phyloP scores from a whole-genome alignment of 2,888 invertebrate species.

The Theretra japonica region DNA sequence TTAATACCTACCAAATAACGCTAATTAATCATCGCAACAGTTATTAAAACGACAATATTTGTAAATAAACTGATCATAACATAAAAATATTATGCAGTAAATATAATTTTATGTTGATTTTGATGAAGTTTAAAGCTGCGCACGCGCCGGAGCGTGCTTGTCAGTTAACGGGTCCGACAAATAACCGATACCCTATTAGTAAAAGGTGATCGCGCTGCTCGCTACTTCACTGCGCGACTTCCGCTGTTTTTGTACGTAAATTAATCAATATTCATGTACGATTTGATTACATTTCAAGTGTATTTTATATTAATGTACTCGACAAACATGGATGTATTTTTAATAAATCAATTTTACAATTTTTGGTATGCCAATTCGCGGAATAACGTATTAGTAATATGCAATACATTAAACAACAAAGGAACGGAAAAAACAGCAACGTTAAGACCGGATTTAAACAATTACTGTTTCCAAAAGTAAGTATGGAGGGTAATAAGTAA shows the following conservation, averaged over 20 bases:
- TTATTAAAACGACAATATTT: background rate
- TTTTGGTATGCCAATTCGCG: no score
- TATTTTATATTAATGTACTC: no score
- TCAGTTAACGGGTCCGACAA: slow-evolving; percentile 12
- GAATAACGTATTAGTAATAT: background rate
- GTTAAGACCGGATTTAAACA: background rate
- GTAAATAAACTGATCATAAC: background rate
- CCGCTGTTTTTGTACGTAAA: slow-evolving; percentile 16
- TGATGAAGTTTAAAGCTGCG: slow-evolving; percentile 3
- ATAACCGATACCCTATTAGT: slow-evolving; percentile 21
- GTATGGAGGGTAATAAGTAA: slow-evolving; percentile 21
- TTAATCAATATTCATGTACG: background rate
- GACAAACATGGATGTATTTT: no score
- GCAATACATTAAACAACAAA: background rate
- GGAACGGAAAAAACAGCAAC: background rate
- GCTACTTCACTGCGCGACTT: slow-evolving; percentile 33
- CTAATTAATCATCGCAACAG: background rate
- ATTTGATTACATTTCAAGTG: background rate
- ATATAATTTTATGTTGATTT: background rate
- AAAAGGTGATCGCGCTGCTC: slow-evolving; percentile 33
- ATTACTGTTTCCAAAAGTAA: background rate
- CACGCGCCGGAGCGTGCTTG: slow-evolving; percentile 18
- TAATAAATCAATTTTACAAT: no score
- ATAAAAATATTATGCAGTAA: background rate
- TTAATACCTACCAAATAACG: background rate